These are phyloP conservation scores for Manis javanica DNA, from an alignment of 2,797 vertebrate genomes.

Conservation along the genomic window DNA sequence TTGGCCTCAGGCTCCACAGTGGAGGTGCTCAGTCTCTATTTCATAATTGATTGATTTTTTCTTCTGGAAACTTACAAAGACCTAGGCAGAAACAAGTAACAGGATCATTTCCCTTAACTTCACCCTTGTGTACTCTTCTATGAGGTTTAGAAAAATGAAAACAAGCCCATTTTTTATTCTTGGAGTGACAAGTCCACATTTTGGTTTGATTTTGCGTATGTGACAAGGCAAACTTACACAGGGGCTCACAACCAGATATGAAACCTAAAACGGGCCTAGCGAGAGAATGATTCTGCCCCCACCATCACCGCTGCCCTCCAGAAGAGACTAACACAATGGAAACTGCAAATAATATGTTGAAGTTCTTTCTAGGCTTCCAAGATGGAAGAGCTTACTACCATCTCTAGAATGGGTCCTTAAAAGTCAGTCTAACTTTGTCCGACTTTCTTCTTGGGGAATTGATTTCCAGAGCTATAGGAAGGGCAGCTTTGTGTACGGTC, in stretches of 20 bases:
- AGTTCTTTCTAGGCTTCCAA: constrained; percentile 18
- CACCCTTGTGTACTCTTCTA: neutral
- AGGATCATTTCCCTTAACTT: constrained; percentile 16
- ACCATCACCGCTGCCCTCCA: neutral
- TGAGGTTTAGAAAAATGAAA: constrained; percentile 40
- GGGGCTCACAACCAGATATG: neutral
- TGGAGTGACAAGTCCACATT: neutral
- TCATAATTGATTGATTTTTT: constrained; percentile 36
- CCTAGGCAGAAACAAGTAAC: constrained; percentile 9
- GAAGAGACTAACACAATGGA: neutral
- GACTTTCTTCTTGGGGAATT: neutral
- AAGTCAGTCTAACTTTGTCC: neutral
- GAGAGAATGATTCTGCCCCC: neutral
- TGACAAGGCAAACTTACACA: neutral
- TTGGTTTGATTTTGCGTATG: neutral
- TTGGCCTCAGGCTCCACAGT: neutral
- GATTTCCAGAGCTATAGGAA: neutral
- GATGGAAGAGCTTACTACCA: neutral
- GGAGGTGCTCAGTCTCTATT: neutral
- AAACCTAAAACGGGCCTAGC: neutral
- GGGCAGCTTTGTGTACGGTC: neutral
- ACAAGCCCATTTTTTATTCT: neutral
- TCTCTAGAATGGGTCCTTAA: constrained; percentile 24
- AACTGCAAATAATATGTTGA: neutral
- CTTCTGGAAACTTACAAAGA: neutral